Percentiles rank a stretch among this genome's conserved stretches.
Conservation (phyloP, 2,113 vertebrate genomes). For the Calypte anna region DNA sequence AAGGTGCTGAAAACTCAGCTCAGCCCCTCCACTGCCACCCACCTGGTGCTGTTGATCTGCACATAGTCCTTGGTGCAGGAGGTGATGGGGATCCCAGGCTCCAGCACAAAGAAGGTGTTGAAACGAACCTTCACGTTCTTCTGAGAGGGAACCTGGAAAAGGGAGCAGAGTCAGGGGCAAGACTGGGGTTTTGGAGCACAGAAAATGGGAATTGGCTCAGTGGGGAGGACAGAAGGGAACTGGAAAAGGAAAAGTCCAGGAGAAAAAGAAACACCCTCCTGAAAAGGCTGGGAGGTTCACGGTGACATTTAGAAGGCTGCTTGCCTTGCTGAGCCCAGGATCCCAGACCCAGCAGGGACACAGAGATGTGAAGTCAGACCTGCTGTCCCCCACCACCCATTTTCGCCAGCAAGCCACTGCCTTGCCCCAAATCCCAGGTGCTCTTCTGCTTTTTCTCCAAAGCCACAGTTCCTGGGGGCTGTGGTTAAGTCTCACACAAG, state of each 20-base stretch:
- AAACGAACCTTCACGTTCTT: slow-evolving; percentile 86
- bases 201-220: background rate
- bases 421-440: background rate
- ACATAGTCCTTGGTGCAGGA: slow-evolving; percentile 89
- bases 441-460: background rate
- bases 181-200: background rate
- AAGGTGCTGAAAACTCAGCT: rapidly evolving
- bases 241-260: background rate
- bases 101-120: slow-evolving; percentile 82
- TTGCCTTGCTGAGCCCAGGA: background rate
- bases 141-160: slow-evolving; percentile 79
- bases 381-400: background rate
- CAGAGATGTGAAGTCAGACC: background rate
- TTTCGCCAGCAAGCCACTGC: background rate
- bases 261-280: background rate
- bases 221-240: background rate
- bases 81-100: slow-evolving; percentile 19
- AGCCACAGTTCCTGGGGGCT: background rate
- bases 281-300: background rate
- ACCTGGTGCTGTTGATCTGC: slow-evolving; percentile 83
- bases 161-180: background rate
- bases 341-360: background rate
- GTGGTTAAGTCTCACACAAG: rapidly evolving
- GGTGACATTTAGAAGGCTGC: background rate
- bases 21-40: background rate